Evolutionary conservation across 2,113 vertebrate species (phyloP).

Genomic region (Nipponia nippon): DNA sequence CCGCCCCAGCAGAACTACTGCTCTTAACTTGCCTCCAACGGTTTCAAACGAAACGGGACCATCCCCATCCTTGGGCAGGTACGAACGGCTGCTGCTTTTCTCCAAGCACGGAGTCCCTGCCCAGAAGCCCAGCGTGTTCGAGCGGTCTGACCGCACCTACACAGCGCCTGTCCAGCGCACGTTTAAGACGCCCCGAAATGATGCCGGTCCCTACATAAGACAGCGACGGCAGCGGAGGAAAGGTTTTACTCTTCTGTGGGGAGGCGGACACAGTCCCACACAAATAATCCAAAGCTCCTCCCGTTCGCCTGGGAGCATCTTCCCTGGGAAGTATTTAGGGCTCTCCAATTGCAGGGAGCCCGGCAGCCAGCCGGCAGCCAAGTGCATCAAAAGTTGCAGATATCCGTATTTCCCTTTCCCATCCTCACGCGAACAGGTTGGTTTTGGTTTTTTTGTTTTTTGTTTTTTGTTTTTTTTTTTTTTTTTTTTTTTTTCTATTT

Average conservation of each 20-base stretch:
- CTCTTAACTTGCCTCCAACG: not conserved
- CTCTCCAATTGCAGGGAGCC: not conserved
- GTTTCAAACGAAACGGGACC: not conserved
- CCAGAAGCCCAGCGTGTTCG: not conserved
- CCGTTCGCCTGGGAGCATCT: rapidly evolving
- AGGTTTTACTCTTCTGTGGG: not conserved
- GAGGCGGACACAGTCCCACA: too few species aligned
- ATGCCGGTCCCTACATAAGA: not conserved
- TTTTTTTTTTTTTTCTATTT: too few species aligned
- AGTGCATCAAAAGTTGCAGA: not conserved
- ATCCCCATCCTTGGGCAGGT: not conserved
- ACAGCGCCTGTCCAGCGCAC: rapidly evolving
- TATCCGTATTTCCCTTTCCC: not conserved
- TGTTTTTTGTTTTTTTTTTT: too few species aligned
- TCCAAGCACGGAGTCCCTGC: too few species aligned
- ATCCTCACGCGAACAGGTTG: not conserved
- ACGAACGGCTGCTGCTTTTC: rapidly evolving
- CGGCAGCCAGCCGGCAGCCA: not conserved
- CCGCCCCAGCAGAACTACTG: not conserved
- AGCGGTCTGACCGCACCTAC: too few species aligned
- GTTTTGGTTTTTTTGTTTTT: too few species aligned
- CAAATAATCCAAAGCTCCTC: not conserved
- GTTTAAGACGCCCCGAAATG: rapidly evolving
- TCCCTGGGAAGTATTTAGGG: not conserved
- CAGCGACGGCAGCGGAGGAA: not conserved